phyloP scores from a whole-genome alignment of 2,797 vertebrate species.

The Pseudochromis fuscus region DNA sequence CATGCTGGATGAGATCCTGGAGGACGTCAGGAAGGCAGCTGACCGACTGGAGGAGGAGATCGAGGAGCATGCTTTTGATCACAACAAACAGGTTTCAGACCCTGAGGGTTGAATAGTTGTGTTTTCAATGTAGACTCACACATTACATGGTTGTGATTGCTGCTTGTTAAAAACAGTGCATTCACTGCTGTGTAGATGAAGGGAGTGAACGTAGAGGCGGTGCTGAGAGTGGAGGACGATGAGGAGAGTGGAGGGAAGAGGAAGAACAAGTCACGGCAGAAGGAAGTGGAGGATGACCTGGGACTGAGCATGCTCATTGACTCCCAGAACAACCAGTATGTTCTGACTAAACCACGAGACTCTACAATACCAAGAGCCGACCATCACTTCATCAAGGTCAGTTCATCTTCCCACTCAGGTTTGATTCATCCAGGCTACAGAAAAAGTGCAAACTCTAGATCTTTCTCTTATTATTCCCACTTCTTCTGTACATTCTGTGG shows the following conservation, averaged over 20 bases:
- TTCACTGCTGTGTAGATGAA: constrained; percentile 90
- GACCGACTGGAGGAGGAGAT: constrained; percentile 96
- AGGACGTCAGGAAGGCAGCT: constrained; percentile 96
- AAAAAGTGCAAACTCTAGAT: neutral
- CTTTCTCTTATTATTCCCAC: too few species aligned
- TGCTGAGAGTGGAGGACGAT: constrained; percentile 95
- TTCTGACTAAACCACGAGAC: constrained; percentile 95
- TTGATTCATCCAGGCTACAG: neutral
- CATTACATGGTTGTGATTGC: too few species aligned
- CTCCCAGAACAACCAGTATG: constrained; percentile 99
- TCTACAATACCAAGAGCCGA: constrained; percentile 96
- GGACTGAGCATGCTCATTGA: constrained; percentile 99
- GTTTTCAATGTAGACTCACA: neutral
- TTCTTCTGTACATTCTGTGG: too few species aligned
- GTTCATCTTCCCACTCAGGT: neutral
- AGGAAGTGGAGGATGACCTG: constrained; percentile 89
- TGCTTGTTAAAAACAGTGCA: too few species aligned
- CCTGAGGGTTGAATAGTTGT: neutral
- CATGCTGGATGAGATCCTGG: constrained; percentile 95
- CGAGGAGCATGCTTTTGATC: constrained; percentile 96
- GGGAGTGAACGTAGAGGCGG: constrained; percentile 96
- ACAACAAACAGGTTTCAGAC: constrained; percentile 89
- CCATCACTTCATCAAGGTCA: constrained; percentile 96
- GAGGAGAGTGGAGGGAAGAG: constrained; percentile 88
- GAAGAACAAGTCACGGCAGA: constrained; percentile 88